phyloP scores from a whole-genome alignment of 1,140 invertebrate species.

The Pissodes strobi region DNA sequence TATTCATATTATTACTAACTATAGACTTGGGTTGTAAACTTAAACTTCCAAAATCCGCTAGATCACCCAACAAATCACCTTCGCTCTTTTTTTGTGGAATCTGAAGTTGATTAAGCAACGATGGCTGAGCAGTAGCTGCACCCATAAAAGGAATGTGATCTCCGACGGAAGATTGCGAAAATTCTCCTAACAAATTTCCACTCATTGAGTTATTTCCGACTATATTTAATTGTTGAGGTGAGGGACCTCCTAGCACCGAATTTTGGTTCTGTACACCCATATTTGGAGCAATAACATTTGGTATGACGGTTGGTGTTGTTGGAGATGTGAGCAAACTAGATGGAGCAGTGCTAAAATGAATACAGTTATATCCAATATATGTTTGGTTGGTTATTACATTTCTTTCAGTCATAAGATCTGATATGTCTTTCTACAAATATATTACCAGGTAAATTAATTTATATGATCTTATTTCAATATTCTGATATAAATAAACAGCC shows the following conservation, averaged over 20 bases:
- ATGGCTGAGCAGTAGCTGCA: not conserved
- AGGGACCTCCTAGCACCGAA: not conserved
- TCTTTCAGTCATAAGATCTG: too few species aligned
- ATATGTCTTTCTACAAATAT: too few species aligned
- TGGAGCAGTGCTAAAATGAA: slow-evolving; percentile 26
- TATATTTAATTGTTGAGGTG: not conserved
- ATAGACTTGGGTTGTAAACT: slow-evolving; percentile 40
- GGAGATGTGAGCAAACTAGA: slow-evolving; percentile 33
- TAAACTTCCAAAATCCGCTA: slow-evolving; percentile 56
- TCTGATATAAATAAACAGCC: too few species aligned
- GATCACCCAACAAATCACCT: slow-evolving; percentile 64
- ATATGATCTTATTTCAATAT: too few species aligned
- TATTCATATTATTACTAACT: slow-evolving; percentile 29
- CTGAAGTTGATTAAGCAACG: not conserved
- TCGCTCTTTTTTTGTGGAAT: slow-evolving; percentile 42
- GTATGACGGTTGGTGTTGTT: slow-evolving; percentile 24
- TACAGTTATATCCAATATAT: not conserved
- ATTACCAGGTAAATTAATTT: not conserved
- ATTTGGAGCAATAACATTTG: slow-evolving; percentile 20
- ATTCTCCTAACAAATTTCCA: slow-evolving; percentile 10
- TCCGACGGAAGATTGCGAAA: not conserved
- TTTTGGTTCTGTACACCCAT: slow-evolving; percentile 18
- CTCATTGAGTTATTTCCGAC: not conserved
- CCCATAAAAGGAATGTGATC: not conserved
- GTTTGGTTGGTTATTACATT: too few species aligned